Conservation (phyloP, 2,888 invertebrate species). For the Gonocerus acuteangulatus region DNA sequence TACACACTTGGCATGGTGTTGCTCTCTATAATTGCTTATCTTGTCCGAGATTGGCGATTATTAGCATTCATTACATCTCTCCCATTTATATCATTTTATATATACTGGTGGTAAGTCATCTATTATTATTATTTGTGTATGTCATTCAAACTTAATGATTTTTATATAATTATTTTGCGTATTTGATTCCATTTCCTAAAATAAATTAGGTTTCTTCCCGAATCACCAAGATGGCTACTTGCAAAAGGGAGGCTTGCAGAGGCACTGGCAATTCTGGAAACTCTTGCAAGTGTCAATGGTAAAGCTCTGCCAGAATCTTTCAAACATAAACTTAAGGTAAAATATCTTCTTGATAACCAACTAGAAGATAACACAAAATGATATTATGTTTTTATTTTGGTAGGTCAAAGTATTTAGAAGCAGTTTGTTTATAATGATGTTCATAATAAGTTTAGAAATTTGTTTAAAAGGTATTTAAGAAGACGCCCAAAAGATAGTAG, state of each 20-base stretch:
- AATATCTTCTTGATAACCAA: background rate
- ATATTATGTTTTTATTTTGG: no score
- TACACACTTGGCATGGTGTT: constrained; percentile 80
- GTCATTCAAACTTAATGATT: no score
- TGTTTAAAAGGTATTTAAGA: no score
- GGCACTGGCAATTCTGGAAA: constrained; percentile 68
- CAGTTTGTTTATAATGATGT: no score
- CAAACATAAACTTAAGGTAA: constrained; percentile 55
- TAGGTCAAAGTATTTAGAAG: no score
- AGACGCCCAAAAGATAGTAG: no score
- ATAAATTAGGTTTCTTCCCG: constrained; percentile 66
- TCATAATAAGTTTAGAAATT: no score
- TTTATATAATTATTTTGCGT: no score
- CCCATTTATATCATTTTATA: constrained; percentile 75
- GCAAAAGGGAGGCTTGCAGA: constrained; percentile 74
- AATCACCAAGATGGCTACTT: constrained; percentile 85
- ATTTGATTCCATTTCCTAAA: no score
- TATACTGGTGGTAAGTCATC: constrained; percentile 60
- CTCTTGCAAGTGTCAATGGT: constrained; percentile 68
- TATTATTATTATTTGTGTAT: background rate
- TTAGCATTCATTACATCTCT: constrained; percentile 73
- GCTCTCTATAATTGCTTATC: constrained; percentile 74
- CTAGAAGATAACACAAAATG: no score
- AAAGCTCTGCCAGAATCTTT: constrained; percentile 67
- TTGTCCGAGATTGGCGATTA: constrained; percentile 74